A percentile compares a stretch with the other conserved stretches of the same genome.
Evolutionary conservation across 2,797 vertebrate genomes (phyloP).

Genomic region (Catamblyrhynchus diadema): DNA sequence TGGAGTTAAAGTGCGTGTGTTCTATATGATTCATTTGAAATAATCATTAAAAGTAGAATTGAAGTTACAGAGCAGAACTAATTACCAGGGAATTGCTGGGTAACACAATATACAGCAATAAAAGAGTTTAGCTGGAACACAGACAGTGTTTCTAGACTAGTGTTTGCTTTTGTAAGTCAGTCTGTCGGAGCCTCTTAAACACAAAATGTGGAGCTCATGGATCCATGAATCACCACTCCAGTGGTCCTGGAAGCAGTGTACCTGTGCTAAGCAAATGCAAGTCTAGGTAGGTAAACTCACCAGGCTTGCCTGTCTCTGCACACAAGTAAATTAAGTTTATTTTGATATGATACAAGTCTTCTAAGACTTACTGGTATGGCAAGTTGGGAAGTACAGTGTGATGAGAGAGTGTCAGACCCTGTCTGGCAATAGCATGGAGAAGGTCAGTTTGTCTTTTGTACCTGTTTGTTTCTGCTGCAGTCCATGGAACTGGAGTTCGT

Average conservation of each 20-base stretch:
- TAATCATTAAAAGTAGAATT: not conserved
- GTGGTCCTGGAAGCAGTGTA: not conserved
- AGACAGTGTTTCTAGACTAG: not conserved
- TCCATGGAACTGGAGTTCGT: not conserved
- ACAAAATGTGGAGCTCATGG: not conserved
- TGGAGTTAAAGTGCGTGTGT: not conserved
- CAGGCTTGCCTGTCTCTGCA: not conserved
- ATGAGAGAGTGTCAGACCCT: not conserved
- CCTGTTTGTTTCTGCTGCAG: not conserved
- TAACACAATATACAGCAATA: fast-evolving
- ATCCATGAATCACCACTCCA: not conserved
- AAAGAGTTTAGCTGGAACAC: not conserved
- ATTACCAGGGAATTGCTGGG: fast-evolving
- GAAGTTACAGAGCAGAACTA: not conserved
- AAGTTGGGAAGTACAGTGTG: not conserved
- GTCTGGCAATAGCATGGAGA: not conserved
- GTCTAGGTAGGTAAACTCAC: not conserved
- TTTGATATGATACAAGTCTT: not conserved
- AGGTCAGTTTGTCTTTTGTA: not conserved
- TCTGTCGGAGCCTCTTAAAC: not conserved
- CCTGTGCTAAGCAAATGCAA: not conserved
- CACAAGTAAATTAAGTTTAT: not conserved
- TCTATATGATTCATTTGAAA: not conserved
- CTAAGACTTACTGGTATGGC: not conserved
- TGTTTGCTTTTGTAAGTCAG: not conserved